Evolutionary conservation across 2,797 vertebrate species (phyloP).

Genomic region (Manis crassicaudata): DNA sequence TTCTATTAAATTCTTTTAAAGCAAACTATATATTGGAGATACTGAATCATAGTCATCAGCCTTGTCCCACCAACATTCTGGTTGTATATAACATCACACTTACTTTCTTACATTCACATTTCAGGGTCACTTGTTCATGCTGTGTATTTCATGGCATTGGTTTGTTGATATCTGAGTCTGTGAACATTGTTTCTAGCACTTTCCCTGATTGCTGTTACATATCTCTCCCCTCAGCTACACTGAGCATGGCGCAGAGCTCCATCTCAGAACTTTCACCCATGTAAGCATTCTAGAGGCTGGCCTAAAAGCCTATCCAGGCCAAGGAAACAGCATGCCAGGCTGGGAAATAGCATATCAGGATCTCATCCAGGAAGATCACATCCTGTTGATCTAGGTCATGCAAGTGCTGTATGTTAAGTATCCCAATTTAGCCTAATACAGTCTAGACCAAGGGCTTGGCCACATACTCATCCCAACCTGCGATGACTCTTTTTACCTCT

Average conservation of each 20-base stretch:
- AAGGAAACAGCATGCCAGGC: not conserved
- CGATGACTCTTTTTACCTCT: slow-evolving; percentile 6
- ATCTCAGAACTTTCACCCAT: not conserved
- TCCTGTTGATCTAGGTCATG: not conserved
- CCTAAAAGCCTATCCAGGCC: not conserved
- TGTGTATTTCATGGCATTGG: not conserved
- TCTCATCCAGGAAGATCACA: not conserved
- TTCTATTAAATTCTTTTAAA: not conserved
- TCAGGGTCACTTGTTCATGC: not conserved
- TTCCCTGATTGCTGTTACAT: not conserved
- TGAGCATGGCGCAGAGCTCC: not conserved
- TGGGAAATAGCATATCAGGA: not conserved
- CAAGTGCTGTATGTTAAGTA: not conserved
- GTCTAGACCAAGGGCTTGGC: not conserved
- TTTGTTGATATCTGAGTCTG: not conserved
- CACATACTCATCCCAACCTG: not conserved
- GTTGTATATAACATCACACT: not conserved
- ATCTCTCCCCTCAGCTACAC: not conserved
- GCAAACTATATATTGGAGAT: not conserved
- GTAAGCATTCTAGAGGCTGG: not conserved
- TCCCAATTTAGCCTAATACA: not conserved
- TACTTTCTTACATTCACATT: slow-evolving; percentile 33
- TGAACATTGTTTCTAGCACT: not conserved
- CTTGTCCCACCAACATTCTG: not conserved
- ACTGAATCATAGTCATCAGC: not conserved